phyloP scores from a whole-genome alignment of 2,797 vertebrate genomes.

The Dallia pectoralis region DNA sequence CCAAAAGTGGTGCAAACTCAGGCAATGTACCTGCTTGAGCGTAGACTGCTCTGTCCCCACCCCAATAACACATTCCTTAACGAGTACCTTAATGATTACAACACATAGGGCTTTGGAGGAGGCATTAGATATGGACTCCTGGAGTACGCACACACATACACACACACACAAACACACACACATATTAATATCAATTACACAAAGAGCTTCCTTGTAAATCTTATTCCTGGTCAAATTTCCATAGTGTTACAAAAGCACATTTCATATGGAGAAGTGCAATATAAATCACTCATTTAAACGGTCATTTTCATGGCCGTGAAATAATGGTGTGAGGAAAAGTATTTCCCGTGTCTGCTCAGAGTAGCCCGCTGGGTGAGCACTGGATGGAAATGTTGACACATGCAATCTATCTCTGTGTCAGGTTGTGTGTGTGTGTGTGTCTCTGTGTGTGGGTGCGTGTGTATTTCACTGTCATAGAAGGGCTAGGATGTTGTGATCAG shows the following conservation, averaged over 20 bases:
- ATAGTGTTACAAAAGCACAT: not conserved
- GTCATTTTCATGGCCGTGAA: conserved; percentile 6
- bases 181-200: not conserved
- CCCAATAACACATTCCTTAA: not conserved
- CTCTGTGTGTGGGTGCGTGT: too few species aligned
- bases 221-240: conserved; percentile 1
- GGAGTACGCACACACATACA: not conserved
- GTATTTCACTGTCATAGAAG: not conserved
- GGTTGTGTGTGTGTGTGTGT: not conserved
- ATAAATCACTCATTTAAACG: not conserved
- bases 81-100: not conserved
- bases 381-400: conserved; percentile 1
- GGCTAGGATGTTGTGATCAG: conserved; percentile 1
- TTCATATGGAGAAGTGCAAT: not conserved
- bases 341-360: not conserved
- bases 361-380: not conserved
- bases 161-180: not conserved
- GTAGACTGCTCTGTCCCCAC: too few species aligned
- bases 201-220: not conserved
- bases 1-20: too few species aligned
- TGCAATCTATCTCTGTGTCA: conserved; percentile 6
- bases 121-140: not conserved
- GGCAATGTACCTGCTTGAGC: too few species aligned
- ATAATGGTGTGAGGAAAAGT: not conserved
- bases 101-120: not conserved